Evolutionary conservation across 2,113 vertebrate genomes (phyloP).

Genomic region (Burhinus oedicnemus): DNA sequence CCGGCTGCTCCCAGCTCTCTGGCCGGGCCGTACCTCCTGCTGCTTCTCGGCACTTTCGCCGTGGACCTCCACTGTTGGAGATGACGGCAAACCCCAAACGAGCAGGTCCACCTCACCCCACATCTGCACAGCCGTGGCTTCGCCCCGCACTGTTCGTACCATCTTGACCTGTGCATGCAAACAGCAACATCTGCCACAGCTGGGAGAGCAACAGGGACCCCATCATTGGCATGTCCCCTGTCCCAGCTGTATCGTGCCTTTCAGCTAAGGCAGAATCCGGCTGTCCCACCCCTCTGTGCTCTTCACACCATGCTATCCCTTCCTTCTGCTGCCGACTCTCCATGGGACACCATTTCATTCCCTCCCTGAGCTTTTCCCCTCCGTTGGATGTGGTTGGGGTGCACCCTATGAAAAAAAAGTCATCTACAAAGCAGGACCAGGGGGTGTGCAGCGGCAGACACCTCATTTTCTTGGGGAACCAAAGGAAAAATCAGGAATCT

Average conservation of each 20-base stretch:
- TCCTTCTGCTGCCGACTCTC: background rate
- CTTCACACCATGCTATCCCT: background rate
- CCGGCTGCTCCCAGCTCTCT: background rate
- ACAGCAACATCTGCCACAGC: background rate
- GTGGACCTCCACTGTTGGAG: rapidly evolving
- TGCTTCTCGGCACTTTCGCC: rapidly evolving
- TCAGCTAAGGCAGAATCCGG: background rate
- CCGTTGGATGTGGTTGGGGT: rapidly evolving
- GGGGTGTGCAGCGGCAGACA: rapidly evolving
- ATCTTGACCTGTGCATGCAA: background rate
- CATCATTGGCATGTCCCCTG: rapidly evolving
- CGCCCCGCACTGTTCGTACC: rapidly evolving
- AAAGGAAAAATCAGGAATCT: background rate
- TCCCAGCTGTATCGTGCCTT: background rate
- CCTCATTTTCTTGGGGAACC: background rate
- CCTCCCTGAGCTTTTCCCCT: background rate
- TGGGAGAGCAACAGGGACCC: background rate
- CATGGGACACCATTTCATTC: rapidly evolving
- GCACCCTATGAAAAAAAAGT: no score
- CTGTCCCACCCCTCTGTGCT: background rate
- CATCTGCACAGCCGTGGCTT: background rate
- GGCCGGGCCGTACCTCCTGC: rapidly evolving
- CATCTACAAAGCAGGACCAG: background rate
- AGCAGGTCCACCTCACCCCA: background rate
- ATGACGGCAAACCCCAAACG: rapidly evolving